A percentile compares a stretch with the other conserved stretches of the same genome.
Conservation (phyloP, 2,113 vertebrate genomes). For the Alethe castanea region DNA sequence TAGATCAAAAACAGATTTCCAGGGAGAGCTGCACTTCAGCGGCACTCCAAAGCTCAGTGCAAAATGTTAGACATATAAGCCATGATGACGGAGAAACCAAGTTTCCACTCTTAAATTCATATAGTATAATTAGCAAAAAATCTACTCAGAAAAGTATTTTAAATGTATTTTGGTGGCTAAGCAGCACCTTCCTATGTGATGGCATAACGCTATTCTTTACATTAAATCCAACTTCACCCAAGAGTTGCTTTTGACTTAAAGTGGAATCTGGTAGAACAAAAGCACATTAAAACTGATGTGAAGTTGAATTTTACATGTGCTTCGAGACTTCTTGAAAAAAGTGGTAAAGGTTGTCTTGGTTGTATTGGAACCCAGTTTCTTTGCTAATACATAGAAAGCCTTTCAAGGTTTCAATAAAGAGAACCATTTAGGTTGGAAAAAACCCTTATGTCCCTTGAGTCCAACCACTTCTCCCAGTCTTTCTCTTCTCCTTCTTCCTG, state of each 20-base stretch:
- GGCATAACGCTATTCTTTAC: not conserved
- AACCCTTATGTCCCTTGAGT: not conserved
- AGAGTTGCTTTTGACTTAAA: not conserved
- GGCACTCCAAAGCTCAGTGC: not conserved
- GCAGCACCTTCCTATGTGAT: not conserved
- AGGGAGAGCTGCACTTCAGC: not conserved
- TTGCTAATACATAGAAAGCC: not conserved
- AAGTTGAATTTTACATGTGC: not conserved
- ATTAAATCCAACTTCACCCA: not conserved
- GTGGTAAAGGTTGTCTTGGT: not conserved
- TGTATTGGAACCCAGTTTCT: not conserved
- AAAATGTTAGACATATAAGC: not conserved
- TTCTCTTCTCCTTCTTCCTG: not conserved
- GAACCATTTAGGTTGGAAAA: not conserved
- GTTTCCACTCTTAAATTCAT: not conserved
- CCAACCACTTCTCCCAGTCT: not conserved
- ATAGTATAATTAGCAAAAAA: not conserved
- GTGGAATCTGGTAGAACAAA: not conserved
- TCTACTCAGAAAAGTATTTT: conserved; percentile 6
- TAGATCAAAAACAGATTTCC: conserved; percentile 21
- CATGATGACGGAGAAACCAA: not conserved
- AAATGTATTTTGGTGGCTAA: not conserved
- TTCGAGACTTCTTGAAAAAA: not conserved
- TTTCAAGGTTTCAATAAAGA: not conserved
- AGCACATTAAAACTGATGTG: not conserved